Percentiles rank a stretch among this genome's conserved stretches.
Evolutionary conservation across 1,140 invertebrate species (phyloP).

Genomic region (Pseudachorutes palmiensis): DNA sequence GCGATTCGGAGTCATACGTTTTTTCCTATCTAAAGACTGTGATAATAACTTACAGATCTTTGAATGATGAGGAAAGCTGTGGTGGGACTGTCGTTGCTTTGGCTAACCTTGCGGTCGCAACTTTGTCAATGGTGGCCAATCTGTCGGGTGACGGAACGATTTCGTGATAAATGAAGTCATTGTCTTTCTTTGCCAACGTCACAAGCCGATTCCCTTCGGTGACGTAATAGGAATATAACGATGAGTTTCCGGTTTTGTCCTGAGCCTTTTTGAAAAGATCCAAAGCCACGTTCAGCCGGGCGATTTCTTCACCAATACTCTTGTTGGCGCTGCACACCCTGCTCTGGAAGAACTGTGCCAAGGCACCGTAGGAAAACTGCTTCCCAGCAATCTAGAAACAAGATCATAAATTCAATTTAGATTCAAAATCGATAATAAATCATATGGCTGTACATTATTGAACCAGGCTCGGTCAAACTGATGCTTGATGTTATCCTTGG

Average conservation of each 20-base stretch:
- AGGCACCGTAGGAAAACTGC: slow-evolving; percentile 73
- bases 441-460: slow-evolving; percentile 56
- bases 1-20: slow-evolving; percentile 16
- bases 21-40: slow-evolving; percentile 41
- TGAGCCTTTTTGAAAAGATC: slow-evolving; percentile 68
- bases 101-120: slow-evolving; percentile 59
- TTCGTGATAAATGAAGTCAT: slow-evolving; percentile 97
- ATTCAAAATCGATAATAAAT: not conserved
- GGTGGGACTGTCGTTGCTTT: slow-evolving; percentile 65
- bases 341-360: slow-evolving; percentile 83
- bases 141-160: slow-evolving; percentile 75
- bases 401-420: slow-evolving; percentile 12
- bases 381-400: slow-evolving; percentile 64
- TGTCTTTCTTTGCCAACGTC: slow-evolving; percentile 81
- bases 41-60: slow-evolving; percentile 44
- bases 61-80: slow-evolving; percentile 60
- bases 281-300: slow-evolving; percentile 56
- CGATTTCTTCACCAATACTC: slow-evolving; percentile 84
- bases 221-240: slow-evolving; percentile 60
- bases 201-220: slow-evolving; percentile 63
- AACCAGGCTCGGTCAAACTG: slow-evolving; percentile 88
- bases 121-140: slow-evolving; percentile 68
- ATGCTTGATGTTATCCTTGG: slow-evolving; percentile 69
- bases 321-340: slow-evolving; percentile 70
- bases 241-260: slow-evolving; percentile 54